These are phyloP conservation scores for Machimus atricapillus DNA, from an alignment of 2,888 invertebrate genomes.

Conservation along the genomic window DNA sequence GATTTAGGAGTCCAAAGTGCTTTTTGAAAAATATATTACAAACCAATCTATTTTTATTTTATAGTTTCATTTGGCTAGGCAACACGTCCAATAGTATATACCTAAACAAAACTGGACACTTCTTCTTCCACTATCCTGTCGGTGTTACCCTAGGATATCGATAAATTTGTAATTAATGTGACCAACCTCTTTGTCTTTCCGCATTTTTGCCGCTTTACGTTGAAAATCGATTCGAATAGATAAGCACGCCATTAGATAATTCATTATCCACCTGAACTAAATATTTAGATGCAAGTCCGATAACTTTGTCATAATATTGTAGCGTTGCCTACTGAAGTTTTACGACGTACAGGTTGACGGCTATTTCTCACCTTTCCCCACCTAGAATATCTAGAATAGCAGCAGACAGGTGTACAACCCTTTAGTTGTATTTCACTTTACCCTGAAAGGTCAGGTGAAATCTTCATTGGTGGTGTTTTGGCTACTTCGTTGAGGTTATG, in stretches of 20 bases:
- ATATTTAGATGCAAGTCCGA: slow-evolving; percentile 40
- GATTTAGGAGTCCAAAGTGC: neutral
- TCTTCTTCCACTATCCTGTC: neutral
- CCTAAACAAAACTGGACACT: neutral
- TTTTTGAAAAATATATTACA: no score
- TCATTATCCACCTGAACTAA: slow-evolving; percentile 36
- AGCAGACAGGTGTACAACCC: neutral
- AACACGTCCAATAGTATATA: neutral
- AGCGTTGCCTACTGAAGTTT: neutral
- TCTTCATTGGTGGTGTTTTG: neutral
- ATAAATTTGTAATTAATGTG: no score
- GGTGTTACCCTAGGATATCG: no score
- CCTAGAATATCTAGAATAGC: neutral
- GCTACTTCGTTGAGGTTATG: neutral
- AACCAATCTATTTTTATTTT: no score
- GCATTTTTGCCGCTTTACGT: neutral
- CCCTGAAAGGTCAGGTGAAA: neutral
- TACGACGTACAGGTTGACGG: neutral
- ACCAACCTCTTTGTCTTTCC: neutral
- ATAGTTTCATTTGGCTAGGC: neutral
- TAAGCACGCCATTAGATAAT: slow-evolving; percentile 44
- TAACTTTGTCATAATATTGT: slow-evolving; percentile 43
- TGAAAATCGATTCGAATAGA: slow-evolving; percentile 19
- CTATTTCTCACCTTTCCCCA: neutral
- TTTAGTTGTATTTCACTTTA: neutral